Evolutionary conservation across 1,140 invertebrate genomes (phyloP).

Genomic region (Eurosta solidaginis): DNA sequence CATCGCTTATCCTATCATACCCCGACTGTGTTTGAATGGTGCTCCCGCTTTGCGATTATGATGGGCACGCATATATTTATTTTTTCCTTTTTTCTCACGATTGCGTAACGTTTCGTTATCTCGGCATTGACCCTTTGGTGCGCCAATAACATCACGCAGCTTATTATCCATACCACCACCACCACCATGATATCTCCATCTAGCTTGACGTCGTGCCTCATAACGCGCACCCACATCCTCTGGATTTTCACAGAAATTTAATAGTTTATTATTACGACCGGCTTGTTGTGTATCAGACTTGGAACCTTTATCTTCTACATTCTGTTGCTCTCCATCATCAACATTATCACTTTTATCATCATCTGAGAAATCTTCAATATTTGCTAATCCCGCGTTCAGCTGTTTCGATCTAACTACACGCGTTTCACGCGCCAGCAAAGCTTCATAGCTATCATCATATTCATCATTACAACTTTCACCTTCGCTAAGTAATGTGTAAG

Average conservation of each 20-base stretch:
- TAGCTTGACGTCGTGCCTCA: too few species aligned
- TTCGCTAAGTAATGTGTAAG: slow-evolving; percentile 61
- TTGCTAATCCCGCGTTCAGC: too few species aligned
- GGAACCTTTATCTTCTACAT: too few species aligned
- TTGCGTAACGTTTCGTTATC: slow-evolving; percentile 71
- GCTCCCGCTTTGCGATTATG: slow-evolving; percentile 77
- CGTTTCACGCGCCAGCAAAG: too few species aligned
- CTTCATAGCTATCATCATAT: too few species aligned
- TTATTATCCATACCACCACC: not conserved
- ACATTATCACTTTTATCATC: slow-evolving; percentile 40
- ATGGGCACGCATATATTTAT: slow-evolving; percentile 76
- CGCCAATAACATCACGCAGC: slow-evolving; percentile 65
- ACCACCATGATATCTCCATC: slow-evolving; percentile 35
- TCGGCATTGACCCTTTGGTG: slow-evolving; percentile 79
- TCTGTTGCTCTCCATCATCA: slow-evolving; percentile 38
- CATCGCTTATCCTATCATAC: slow-evolving; percentile 73
- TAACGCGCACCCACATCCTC: too few species aligned
- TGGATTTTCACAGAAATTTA: too few species aligned
- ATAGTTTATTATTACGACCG: too few species aligned
- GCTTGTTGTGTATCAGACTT: too few species aligned
- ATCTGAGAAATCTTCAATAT: too few species aligned
- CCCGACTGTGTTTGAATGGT: slow-evolving; percentile 74
- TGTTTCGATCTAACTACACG: too few species aligned
- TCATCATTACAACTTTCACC: too few species aligned
- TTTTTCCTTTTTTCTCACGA: slow-evolving; percentile 73